A percentile compares a stretch with the other conserved stretches of the same genome.
Evolutionary conservation across 2,797 vertebrate genomes (phyloP).

Genomic region (Caiman crocodilus): DNA sequence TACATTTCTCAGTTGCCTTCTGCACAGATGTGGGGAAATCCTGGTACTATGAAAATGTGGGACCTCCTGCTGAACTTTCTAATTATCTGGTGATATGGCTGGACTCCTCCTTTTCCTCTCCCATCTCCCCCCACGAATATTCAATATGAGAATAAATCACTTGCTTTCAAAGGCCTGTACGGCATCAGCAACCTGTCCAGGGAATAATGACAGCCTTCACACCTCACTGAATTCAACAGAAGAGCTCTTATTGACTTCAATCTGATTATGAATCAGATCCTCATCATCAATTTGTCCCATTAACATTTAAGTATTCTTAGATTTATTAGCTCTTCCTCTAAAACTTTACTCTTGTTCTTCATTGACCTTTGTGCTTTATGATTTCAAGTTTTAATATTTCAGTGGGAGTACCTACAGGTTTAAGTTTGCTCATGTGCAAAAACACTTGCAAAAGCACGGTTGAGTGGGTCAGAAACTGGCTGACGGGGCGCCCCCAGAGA

Average conservation of each 20-base stretch:
- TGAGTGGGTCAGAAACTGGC: too few relatives aligned
- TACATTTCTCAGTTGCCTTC: background rate
- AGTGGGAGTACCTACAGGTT: background rate
- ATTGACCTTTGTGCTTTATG: background rate
- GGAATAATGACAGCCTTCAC: background rate
- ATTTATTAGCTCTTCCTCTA: background rate
- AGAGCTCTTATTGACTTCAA: background rate
- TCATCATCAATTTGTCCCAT: background rate
- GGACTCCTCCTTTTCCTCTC: accelerated
- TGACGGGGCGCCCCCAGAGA: too few relatives aligned
- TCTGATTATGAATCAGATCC: accelerated
- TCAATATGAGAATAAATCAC: background rate
- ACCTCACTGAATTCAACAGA: background rate
- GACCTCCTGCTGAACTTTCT: background rate
- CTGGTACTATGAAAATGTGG: background rate
- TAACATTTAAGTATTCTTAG: background rate
- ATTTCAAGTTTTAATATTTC: background rate
- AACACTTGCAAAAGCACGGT: background rate
- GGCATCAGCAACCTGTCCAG: accelerated
- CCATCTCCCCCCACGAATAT: background rate
- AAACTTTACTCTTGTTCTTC: background rate
- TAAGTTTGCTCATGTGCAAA: background rate
- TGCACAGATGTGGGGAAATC: background rate
- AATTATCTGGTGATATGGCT: background rate
- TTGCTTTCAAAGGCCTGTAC: background rate